phyloP scores from a whole-genome alignment of 2,113 vertebrate genomes.

The Marmota flaviventris region DNA sequence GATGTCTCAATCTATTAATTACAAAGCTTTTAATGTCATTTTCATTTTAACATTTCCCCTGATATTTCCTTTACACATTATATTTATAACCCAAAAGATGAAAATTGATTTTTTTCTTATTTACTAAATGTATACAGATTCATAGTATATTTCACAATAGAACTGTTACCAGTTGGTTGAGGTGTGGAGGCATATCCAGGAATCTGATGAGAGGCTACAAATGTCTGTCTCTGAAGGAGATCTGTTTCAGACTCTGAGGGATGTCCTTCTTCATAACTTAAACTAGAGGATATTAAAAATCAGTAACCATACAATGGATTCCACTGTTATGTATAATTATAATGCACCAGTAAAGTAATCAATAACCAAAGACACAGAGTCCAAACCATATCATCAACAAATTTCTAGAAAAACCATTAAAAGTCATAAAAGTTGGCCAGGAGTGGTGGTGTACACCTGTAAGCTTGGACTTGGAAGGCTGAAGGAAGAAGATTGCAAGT shows the following conservation, averaged over 20 bases:
- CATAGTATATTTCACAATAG: background rate
- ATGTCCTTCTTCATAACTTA: slow-evolving; percentile 96
- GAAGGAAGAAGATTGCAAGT: too few species aligned
- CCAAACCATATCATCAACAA: slow-evolving; percentile 53
- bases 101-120: background rate
- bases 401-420: slow-evolving; percentile 24
- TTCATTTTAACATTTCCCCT: slow-evolving; percentile 60
- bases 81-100: background rate
- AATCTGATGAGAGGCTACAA: slow-evolving; percentile 93
- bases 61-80: background rate
- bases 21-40: slow-evolving; percentile 55
- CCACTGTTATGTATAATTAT: too few species aligned
- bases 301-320: background rate
- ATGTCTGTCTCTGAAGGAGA: slow-evolving; percentile 95
- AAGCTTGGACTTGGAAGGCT: too few species aligned
- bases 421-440: background rate
- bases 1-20: slow-evolving; percentile 34
- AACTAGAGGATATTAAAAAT: slow-evolving; percentile 87
- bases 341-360: slow-evolving; percentile 43
- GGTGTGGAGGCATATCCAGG: slow-evolving; percentile 94
- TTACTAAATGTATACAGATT: slow-evolving; percentile 29
- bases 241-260: slow-evolving; percentile 94
- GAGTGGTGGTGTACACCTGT: too few species aligned
- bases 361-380: slow-evolving; percentile 64
- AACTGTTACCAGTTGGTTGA: slow-evolving; percentile 92